These are phyloP conservation scores for Camponotus pennsylvanicus DNA, from an alignment of 1,140 invertebrate species.

Conservation along the genomic window DNA sequence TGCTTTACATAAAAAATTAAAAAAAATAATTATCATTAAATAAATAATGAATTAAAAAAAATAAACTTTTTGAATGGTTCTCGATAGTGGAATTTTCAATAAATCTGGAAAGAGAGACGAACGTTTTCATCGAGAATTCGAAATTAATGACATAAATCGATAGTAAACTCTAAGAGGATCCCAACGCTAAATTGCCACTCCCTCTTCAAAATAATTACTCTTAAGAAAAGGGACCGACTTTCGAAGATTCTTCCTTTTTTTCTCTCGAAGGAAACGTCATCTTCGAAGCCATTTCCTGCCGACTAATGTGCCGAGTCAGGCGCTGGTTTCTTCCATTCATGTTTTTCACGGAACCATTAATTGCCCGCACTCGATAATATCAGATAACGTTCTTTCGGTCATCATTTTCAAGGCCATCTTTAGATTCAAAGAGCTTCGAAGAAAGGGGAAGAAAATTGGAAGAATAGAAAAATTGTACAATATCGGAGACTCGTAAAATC, in stretches of 20 bases:
- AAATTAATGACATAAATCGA: constrained; percentile 54
- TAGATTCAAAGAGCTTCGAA: constrained; percentile 63
- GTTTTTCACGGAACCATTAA: constrained; percentile 76
- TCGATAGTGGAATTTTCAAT: not conserved
- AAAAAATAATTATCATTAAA: not conserved
- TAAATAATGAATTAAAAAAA: not conserved
- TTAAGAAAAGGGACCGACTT: constrained; percentile 56
- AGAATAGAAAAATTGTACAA: not conserved
- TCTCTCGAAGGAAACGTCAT: constrained; percentile 57
- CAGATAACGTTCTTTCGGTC: constrained; percentile 68
- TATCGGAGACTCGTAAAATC: not conserved
- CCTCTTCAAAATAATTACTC: constrained; percentile 57
- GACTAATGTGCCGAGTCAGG: constrained; percentile 61
- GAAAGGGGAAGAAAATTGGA: constrained; percentile 37
- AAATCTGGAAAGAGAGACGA: constrained; percentile 6
- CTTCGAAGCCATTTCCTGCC: constrained; percentile 58
- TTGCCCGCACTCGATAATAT: constrained; percentile 74
- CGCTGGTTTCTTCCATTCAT: constrained; percentile 67
- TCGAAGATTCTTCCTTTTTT: constrained; percentile 58
- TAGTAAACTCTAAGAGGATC: constrained; percentile 58
- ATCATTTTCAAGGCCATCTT: constrained; percentile 73
- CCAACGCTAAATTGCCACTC: constrained; percentile 69
- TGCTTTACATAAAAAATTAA: not conserved
- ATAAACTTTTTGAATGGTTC: not conserved
- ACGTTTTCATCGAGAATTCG: constrained; percentile 36